Base-by-base conservation (phyloP, 1,140 invertebrate genomes). In the Tetraneura akinire region DNA sequence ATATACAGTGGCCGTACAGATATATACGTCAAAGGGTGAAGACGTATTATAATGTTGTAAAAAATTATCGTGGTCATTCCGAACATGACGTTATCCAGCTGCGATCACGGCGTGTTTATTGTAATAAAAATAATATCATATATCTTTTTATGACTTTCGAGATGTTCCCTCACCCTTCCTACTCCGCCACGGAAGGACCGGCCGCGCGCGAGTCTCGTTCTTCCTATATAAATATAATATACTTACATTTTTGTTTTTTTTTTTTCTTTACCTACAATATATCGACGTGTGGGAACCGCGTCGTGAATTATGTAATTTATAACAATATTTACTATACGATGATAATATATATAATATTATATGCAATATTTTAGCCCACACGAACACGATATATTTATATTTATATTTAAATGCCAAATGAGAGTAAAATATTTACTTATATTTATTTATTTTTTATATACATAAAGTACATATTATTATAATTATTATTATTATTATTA, bases 91-190 rank as follows among this genome's bases (percentile, higher is more conserved):
- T 78, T 78, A 78, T 78, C 74, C 74, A 78, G 74, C 74, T 78
- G 74, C 55, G 74, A 78, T 78, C 74, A 78, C 74, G 42, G 74
- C 55, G 55, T 60, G 74, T 78, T 78, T 60, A 78, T 60, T 47
- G 74, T 78, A 78, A 78, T 78, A 78, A 78, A 78, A 78, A 78
- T 78, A 78, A 78, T 78, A 78, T 78, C 53, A 78, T 78, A 78
- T 78, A 78, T 78, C 53, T 78, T 78, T 78, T 78, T 60, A 78
- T 78, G 74, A 78, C 74, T 78, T 78, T 60, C 74, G 21, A 60
- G 74, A 78, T 71, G 45, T 47, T 55, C 32, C 51, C 51, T 74
- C n/a, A n/a, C n/a, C n/a, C n/a, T n/a, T n/a, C 29, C 32, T 4
- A 37, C 32, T 8, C 32, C 32, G 32, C 32, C 32, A 37, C 32